Conservation (phyloP, 2,888 invertebrate species). For the Thecocarcelia acutangulata region DNA sequence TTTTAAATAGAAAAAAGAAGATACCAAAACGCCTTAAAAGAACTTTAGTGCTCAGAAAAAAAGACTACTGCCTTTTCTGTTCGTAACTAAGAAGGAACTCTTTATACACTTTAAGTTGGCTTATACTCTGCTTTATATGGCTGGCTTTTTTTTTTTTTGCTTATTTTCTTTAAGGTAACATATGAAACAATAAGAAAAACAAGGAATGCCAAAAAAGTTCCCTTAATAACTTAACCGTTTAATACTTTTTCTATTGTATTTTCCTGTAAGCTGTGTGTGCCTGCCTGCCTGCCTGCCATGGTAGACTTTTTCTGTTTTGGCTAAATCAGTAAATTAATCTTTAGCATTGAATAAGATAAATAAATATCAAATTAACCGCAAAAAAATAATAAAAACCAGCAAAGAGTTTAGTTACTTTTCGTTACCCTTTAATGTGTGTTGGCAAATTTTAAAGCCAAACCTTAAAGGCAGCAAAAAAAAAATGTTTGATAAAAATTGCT, state of each 20-base stretch:
- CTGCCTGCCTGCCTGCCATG: background rate
- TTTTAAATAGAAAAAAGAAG: slow-evolving; percentile 34
- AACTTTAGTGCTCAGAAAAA: slow-evolving; percentile 27
- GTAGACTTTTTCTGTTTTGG: background rate
- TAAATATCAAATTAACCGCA: slow-evolving; percentile 55
- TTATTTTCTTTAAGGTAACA: background rate
- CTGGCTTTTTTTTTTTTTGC: background rate
- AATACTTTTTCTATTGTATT: slow-evolving; percentile 25
- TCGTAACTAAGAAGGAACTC: slow-evolving; percentile 28
- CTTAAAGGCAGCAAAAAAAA: slow-evolving; percentile 47
- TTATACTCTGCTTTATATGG: slow-evolving; percentile 22
- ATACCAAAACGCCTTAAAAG: slow-evolving; percentile 44
- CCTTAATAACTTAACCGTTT: slow-evolving; percentile 60
- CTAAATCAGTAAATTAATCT: slow-evolving; percentile 68
- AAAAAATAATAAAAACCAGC: background rate
- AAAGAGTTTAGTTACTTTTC: slow-evolving; percentile 16
- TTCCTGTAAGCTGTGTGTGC: background rate
- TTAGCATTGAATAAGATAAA: slow-evolving; percentile 63
- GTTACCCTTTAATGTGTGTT: slow-evolving; percentile 8
- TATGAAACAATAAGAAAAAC: slow-evolving; percentile 35
- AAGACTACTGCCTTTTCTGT: slow-evolving; percentile 43
- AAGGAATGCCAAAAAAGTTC: slow-evolving; percentile 17
- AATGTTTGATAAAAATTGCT: slow-evolving; percentile 47
- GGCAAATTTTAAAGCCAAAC: slow-evolving; percentile 59
- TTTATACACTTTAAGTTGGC: slow-evolving; percentile 25